phyloP scores from a whole-genome alignment of 2,113 vertebrate genomes.

The Uria aalge region DNA sequence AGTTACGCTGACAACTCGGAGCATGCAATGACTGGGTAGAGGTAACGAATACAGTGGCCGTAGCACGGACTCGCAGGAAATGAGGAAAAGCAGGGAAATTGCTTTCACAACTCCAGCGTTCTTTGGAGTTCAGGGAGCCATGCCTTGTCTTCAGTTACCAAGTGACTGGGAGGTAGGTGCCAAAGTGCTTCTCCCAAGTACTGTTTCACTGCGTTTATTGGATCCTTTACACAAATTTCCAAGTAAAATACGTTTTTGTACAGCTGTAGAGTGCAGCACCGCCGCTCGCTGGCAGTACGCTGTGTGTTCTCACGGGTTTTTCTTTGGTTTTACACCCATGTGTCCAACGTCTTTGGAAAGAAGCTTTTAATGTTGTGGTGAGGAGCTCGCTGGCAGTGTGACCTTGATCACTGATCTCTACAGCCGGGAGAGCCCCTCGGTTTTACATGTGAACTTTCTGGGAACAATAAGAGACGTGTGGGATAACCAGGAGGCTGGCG shows the following conservation, averaged over 20 bases:
- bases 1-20: slow-evolving; percentile 22
- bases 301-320: background rate
- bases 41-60: slow-evolving; percentile 40
- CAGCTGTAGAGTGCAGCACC: background rate
- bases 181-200: slow-evolving; percentile 50
- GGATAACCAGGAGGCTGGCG: background rate
- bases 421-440: background rate
- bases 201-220: background rate
- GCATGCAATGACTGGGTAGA: slow-evolving; percentile 55
- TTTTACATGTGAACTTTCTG: background rate
- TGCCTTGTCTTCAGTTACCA: background rate
- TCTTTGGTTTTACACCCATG: background rate
- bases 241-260: background rate
- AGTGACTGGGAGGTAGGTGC: slow-evolving; percentile 43
- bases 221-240: background rate
- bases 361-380: background rate
- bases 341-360: background rate
- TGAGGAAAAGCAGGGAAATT: background rate
- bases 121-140: background rate
- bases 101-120: background rate
- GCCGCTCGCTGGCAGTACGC: background rate
- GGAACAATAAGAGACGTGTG: background rate
- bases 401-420: background rate
- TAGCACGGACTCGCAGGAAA: background rate
- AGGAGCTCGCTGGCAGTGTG: slow-evolving; percentile 40